These are phyloP conservation scores for Myioborus miniatus DNA, from an alignment of 2,797 vertebrate genomes.

Conservation along the genomic window DNA sequence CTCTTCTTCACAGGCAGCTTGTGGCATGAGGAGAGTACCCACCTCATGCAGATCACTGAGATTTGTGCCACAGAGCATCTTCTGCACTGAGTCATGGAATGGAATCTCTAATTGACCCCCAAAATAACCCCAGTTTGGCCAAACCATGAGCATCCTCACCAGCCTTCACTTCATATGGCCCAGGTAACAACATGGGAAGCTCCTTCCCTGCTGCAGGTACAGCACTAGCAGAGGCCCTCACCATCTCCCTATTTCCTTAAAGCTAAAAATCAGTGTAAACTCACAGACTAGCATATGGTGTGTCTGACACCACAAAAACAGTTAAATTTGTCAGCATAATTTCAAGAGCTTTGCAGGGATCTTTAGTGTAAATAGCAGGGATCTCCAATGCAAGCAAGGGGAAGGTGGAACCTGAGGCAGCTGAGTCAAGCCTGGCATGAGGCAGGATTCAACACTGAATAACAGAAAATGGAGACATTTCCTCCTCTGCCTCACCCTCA, in stretches of 20 bases:
- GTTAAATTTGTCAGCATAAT: not conserved
- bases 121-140: not conserved
- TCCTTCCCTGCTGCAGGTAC: not conserved
- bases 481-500: conserved; percentile 9
- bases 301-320: not conserved
- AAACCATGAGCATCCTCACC: not conserved
- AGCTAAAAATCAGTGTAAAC: not conserved
- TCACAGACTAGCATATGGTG: not conserved
- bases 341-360: not conserved
- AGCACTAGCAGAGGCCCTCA: not conserved
- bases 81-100: not conserved
- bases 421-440: not conserved
- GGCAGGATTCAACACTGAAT: not conserved
- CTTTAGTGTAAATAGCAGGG: not conserved
- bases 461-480: conserved; percentile 40
- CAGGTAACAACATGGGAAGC: not conserved
- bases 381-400: not conserved
- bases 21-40: not conserved
- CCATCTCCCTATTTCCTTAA: not conserved
- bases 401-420: not conserved
- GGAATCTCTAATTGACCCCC: not conserved
- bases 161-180: not conserved
- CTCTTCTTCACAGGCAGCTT: not conserved
- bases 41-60: not conserved
- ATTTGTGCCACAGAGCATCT: not conserved